Evolutionary conservation across 2,797 vertebrate genomes (phyloP).

Genomic region (Poecilia gillii): DNA sequence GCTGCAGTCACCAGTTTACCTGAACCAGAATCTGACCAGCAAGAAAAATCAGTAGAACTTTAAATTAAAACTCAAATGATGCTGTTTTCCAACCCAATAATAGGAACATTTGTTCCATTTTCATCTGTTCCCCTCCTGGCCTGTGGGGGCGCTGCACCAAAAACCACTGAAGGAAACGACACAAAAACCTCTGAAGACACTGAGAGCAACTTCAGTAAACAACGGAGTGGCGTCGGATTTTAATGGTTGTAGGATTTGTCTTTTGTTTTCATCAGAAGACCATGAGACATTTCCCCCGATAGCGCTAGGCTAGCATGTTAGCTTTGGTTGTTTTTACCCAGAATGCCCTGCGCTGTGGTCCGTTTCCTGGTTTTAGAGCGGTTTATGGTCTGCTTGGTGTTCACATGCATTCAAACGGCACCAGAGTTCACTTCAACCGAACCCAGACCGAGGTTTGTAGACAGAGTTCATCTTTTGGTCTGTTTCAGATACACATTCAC

Average conservation of each 20-base stretch:
- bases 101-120: background rate
- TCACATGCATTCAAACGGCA: background rate
- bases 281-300: background rate
- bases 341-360: background rate
- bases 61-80: background rate
- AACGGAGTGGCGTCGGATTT: too few relatives aligned
- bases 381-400: background rate
- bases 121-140: background rate
- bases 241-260: background rate
- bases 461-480: background rate
- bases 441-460: background rate
- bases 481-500: background rate
- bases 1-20: background rate
- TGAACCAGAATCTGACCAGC: background rate
- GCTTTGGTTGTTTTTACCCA: background rate
- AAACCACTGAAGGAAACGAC: background rate
- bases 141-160: background rate
- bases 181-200: too few relatives aligned
- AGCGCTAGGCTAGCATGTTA: background rate
- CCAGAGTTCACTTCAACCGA: background rate
- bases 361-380: background rate
- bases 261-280: background rate
- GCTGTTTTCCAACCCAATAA: too few relatives aligned
- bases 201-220: background rate
- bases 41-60: background rate